phyloP scores from a whole-genome alignment of 2,113 vertebrate species.

The Neodontobutis hainanensis region DNA sequence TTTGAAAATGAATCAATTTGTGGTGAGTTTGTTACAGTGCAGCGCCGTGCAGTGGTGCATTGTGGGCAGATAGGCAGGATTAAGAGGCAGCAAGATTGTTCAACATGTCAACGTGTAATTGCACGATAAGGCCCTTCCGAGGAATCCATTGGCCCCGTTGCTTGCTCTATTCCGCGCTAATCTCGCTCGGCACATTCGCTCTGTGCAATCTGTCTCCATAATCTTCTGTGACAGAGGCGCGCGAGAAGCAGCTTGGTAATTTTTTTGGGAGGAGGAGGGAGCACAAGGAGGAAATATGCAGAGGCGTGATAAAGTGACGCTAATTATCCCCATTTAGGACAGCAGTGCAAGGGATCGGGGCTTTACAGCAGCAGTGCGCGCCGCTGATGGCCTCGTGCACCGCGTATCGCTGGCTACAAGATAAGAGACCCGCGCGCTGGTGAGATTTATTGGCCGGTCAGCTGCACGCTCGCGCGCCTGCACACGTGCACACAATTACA shows the following conservation, averaged over 20 bases:
- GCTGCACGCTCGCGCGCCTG: slow-evolving; percentile 52
- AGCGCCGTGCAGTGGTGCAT: slow-evolving; percentile 69
- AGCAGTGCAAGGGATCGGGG: slow-evolving; percentile 98
- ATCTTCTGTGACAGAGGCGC: slow-evolving; percentile 98
- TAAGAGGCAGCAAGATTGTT: slow-evolving; percentile 99
- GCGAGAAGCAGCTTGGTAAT: slow-evolving; percentile 89
- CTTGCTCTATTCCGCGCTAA: slow-evolving; percentile 99
- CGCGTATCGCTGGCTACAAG: slow-evolving; percentile 96
- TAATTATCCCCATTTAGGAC: slow-evolving; percentile 99
- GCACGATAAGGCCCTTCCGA: slow-evolving; percentile 99
- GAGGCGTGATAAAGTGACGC: slow-evolving; percentile 99
- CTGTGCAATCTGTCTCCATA: slow-evolving; percentile 99
- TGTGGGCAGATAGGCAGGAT: slow-evolving; percentile 90
- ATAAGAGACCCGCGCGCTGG: slow-evolving; percentile 91
- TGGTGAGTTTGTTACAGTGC: slow-evolving; percentile 62
- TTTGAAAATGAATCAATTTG: slow-evolving; percentile 66
- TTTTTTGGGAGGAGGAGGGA: slow-evolving; percentile 83
- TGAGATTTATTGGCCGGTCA: slow-evolving; percentile 98
- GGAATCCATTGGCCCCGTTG: slow-evolving; percentile 99
- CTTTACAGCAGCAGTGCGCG: slow-evolving; percentile 91
- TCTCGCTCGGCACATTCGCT: slow-evolving; percentile 99
- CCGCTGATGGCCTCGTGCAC: slow-evolving; percentile 91
- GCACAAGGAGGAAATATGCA: slow-evolving; percentile 93
- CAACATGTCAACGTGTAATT: slow-evolving; percentile 99
- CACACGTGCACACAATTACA: slow-evolving; percentile 11